Base-by-base conservation (phyloP, 1,140 invertebrate species). In the Monochamus saltuarius region DNA sequence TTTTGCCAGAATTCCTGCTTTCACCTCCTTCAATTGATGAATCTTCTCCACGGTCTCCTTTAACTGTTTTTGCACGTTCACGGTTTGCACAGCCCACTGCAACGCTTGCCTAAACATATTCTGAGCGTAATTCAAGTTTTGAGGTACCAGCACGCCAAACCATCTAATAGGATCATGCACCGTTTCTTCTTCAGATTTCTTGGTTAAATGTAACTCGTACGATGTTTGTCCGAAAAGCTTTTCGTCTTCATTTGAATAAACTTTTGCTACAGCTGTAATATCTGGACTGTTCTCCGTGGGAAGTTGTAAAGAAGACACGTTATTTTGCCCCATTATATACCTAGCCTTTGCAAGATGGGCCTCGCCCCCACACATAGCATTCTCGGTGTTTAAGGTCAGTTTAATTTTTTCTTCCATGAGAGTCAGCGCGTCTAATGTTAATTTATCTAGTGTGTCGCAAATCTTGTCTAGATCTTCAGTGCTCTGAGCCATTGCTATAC, bases 61-160 rank as follows among this genome's bases (percentile, higher is more conserved):
- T 54, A 88, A 68, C 73, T 83, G 78, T 29, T 79, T 68, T 66
- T 87, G 85, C 49, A 88, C 75, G 76, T 89, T 89, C 8, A 81
- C 83, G 73, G 83, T 80, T 70, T 86, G 81, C 1, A 86, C 76
- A 47, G 82, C 73, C 75, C 82, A 80, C 54, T 83, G 82, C n/a
- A 88, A 63, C 7, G 84, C 79, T 61, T 84, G 83, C 67, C 84
- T 81, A 69, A 88, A 91, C 66, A 83, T 78, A 64, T 80, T 82
- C 73, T 89, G 87, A 1, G 87, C 85, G 61, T 78, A 82, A 69
- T 82, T 81, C 64, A 91, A 77, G 75, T 84, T 86, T 68, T 87
- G 84, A 1, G 88, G 88, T 0, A 89, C 85, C 36, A 91, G 73
- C 52, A 89, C 80, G 10, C 89, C 88, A 78, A 91, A 91, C 88